Evolutionary conservation across 1,140 invertebrate genomes (phyloP).

Genomic region (Magallana ariakensis): DNA sequence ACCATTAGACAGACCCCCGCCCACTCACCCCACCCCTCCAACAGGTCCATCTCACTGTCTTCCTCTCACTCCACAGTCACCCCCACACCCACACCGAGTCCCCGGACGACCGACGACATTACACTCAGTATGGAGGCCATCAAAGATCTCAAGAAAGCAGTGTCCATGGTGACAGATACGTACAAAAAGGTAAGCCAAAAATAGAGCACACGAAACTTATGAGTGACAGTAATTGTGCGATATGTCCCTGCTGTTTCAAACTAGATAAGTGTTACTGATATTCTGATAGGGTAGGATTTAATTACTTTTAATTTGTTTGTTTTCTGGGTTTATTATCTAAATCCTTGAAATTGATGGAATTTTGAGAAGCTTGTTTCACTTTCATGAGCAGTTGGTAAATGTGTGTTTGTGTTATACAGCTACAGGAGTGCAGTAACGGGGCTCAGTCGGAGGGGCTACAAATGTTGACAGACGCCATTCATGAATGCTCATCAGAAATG

Average conservation of each 20-base stretch:
- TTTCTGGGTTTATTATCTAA: no score
- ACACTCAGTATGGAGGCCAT: constrained; percentile 43
- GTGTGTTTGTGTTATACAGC: neutral
- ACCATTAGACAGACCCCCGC: neutral
- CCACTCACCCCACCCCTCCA: neutral
- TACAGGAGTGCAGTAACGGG: neutral
- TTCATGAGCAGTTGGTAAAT: no score
- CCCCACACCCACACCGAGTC: constrained; percentile 13
- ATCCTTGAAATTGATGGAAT: no score
- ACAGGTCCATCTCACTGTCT: constrained; percentile 15
- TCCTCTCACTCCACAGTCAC: constrained; percentile 21
- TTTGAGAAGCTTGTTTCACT: no score
- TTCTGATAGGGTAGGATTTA: no score
- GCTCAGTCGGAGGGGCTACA: neutral
- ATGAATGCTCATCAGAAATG: neutral
- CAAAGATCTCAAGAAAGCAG: constrained; percentile 40
- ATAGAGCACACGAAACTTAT: no score
- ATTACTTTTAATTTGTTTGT: no score
- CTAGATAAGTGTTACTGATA: no score
- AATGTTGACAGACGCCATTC: neutral
- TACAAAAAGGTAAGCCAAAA: neutral
- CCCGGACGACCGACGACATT: constrained; percentile 14
- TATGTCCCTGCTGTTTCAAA: no score
- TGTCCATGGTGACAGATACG: neutral
- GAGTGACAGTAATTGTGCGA: no score